Evolutionary conservation across 1,140 invertebrate genomes (phyloP).

Genomic region (Lepidotrigona ventralis): DNA sequence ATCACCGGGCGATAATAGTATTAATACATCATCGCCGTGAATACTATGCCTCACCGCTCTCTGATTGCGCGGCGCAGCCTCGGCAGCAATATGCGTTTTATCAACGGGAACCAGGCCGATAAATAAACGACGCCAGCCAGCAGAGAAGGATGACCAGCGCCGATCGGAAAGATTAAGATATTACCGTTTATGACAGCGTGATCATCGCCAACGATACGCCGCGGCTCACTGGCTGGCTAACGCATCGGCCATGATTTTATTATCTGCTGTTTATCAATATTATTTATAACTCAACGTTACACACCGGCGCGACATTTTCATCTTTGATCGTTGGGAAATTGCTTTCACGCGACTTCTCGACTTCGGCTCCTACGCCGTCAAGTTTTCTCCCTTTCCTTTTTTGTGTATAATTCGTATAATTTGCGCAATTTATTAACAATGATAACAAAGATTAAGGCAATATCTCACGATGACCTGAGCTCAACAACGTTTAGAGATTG

Average conservation of each 20-base stretch:
- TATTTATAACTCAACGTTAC: not conserved
- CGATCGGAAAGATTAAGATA: slow-evolving; percentile 46
- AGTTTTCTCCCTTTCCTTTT: no score
- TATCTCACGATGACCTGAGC: no score
- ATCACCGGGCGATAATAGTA: slow-evolving; percentile 71
- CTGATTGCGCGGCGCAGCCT: slow-evolving; percentile 65
- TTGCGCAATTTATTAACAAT: no score
- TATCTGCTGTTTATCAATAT: not conserved
- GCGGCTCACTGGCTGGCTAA: not conserved
- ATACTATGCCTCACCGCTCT: slow-evolving; percentile 59
- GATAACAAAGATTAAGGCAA: no score
- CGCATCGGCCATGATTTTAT: slow-evolving; percentile 5
- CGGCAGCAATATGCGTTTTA: slow-evolving; percentile 62
- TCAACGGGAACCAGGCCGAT: slow-evolving; percentile 54
- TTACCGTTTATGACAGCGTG: slow-evolving; percentile 8
- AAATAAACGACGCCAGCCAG: slow-evolving; percentile 42
- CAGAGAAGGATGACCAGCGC: not conserved
- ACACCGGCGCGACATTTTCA: not conserved
- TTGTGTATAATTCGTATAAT: no score
- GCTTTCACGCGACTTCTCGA: no score
- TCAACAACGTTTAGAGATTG: no score
- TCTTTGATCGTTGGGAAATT: not conserved
- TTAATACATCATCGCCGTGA: slow-evolving; percentile 71
- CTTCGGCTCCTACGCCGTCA: no score
- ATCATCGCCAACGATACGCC: slow-evolving; percentile 10